Percentiles rank a stretch among this genome's conserved stretches.
Evolutionary conservation across 2,797 vertebrate genomes (phyloP).

Genomic region (Eulemur rubriventer): DNA sequence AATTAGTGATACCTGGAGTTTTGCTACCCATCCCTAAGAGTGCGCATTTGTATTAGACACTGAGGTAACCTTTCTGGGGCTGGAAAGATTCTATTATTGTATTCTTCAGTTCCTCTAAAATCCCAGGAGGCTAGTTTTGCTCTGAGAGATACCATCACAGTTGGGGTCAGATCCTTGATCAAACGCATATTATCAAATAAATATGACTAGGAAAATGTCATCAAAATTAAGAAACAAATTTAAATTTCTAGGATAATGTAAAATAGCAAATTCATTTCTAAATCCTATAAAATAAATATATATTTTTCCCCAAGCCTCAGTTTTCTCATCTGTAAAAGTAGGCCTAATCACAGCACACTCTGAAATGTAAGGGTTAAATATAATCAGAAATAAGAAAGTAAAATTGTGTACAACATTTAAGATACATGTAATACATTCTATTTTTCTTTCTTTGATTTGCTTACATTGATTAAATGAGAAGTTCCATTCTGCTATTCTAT

Average conservation of each 20-base stretch:
- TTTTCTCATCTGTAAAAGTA: not conserved
- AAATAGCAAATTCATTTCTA: not conserved
- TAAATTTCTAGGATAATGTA: not conserved
- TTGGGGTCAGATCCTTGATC: not conserved
- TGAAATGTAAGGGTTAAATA: not conserved
- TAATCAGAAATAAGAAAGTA: not conserved
- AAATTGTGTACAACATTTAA: not conserved
- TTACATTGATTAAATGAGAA: not conserved
- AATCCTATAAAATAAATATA: not conserved
- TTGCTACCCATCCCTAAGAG: not conserved
- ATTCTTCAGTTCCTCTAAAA: not conserved
- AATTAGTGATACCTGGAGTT: not conserved
- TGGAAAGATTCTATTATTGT: not conserved
- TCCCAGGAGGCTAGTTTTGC: not conserved
- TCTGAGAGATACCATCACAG: not conserved
- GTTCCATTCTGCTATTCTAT: not conserved
- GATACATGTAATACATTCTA: not conserved
- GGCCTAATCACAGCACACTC: not conserved
- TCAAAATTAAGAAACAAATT: not conserved
- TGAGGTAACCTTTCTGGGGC: not conserved
- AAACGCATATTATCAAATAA: not conserved
- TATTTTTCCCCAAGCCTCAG: not conserved
- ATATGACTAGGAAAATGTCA: not conserved
- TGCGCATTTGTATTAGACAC: not conserved
- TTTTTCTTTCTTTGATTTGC: not conserved